A percentile compares a stretch with the other conserved stretches of the same genome.
These are phyloP conservation scores for Rhyacophila brunnea DNA, from an alignment of 1,140 invertebrate species.

Conservation along the genomic window DNA sequence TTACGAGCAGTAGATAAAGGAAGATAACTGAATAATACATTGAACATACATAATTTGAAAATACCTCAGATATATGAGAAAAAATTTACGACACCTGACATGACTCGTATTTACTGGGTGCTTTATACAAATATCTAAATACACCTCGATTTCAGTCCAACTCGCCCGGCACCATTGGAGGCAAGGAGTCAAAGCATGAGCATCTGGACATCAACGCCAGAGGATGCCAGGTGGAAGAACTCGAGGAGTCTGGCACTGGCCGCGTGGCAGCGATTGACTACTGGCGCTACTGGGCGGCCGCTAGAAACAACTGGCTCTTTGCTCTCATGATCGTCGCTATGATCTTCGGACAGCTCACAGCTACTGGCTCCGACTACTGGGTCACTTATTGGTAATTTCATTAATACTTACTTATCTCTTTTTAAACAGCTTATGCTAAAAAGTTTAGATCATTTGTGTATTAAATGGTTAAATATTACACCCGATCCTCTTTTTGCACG, in stretches of 20 bases:
- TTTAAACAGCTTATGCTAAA: neutral
- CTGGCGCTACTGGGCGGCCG: constrained; percentile 67
- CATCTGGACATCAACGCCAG: neutral
- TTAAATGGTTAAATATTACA: neutral
- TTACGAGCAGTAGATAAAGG: too few relatives aligned
- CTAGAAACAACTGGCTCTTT: constrained; percentile 61
- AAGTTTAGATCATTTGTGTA: too few relatives aligned
- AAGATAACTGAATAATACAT: too few relatives aligned
- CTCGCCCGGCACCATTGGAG: too few relatives aligned
- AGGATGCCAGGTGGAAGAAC: constrained; percentile 38
- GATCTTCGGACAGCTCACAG: constrained; percentile 66
- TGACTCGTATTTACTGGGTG: too few relatives aligned
- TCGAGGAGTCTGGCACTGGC: constrained; percentile 50
- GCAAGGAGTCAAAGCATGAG: neutral
- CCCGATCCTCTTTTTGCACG: too few relatives aligned
- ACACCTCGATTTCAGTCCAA: too few relatives aligned
- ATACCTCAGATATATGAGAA: too few relatives aligned
- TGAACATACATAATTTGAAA: too few relatives aligned
- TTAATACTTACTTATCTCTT: neutral
- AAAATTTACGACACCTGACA: too few relatives aligned
- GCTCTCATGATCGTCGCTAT: constrained; percentile 61
- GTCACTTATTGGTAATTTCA: constrained; percentile 67
- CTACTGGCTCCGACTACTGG: constrained; percentile 76
- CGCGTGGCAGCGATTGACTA: constrained; percentile 62
- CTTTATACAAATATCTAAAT: too few relatives aligned